Evolutionary conservation across 2,113 vertebrate species (phyloP).

Genomic region (Pollachius pollachius): DNA sequence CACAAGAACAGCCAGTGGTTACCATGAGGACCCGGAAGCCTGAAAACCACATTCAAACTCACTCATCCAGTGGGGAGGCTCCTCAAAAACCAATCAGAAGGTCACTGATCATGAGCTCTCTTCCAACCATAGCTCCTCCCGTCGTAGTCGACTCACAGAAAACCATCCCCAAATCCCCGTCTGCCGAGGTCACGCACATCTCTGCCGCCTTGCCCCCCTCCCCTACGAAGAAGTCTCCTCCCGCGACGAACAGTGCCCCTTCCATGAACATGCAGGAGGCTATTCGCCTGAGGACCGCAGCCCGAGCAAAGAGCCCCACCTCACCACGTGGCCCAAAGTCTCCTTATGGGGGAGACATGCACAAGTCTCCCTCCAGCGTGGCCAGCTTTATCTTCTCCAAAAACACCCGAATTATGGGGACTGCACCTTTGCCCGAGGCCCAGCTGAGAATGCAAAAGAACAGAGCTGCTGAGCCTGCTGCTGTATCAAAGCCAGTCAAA

Average conservation of each 20-base stretch:
- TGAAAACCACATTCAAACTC: constrained; percentile 4
- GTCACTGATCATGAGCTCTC: constrained; percentile 62
- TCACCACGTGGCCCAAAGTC: constrained; percentile 52
- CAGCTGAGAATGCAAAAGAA: constrained; percentile 75
- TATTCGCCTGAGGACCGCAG: constrained; percentile 80
- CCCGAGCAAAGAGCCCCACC: constrained; percentile 59
- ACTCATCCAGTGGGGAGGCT: constrained; percentile 40
- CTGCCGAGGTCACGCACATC: constrained; percentile 23
- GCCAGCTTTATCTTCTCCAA: constrained; percentile 96
- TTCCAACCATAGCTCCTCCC: constrained; percentile 30
- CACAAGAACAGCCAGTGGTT: constrained; percentile 31
- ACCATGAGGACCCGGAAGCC: constrained; percentile 21
- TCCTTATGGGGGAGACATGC: constrained; percentile 50
- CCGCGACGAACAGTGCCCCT: constrained; percentile 46
- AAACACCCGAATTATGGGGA: constrained; percentile 79
- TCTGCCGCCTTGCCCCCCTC: constrained; percentile 24
- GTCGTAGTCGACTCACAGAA: constrained; percentile 9
- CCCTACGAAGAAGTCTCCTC: constrained; percentile 67
- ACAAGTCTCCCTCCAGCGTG: constrained; percentile 79
- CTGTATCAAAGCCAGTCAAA: constrained; percentile 68
- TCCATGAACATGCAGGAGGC: constrained; percentile 82
- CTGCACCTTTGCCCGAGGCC: constrained; percentile 71
- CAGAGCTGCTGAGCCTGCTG: constrained; percentile 74
- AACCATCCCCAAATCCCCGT: constrained; percentile 24
- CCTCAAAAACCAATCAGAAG: constrained; percentile 87